Evolutionary conservation across 2,113 vertebrate species (phyloP), one percentile per base, ranked within the genome.

Genomic region (Chionis minor): DNA sequence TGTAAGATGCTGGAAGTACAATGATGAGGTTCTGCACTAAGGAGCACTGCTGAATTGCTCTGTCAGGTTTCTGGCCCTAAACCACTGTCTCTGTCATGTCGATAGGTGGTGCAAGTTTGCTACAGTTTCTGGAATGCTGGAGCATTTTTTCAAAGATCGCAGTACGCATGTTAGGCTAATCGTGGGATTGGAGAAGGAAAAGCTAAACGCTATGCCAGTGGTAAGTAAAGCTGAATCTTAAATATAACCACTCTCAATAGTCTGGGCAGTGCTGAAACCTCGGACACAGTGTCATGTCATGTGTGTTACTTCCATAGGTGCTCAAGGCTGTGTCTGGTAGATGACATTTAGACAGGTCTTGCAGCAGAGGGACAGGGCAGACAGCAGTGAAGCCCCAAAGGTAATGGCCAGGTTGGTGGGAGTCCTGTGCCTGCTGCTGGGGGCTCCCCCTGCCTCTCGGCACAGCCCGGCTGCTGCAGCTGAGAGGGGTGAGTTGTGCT

Each of bases 71-170:
- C 83, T 28, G 75, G 71, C 85, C 67, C 71, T 42, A 20, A 35
- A 75, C 54, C 33, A 33, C 8, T 6, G 8, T 44, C 84, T 85
- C 21, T 17, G 13, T 33, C 4, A 1, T 52, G 85, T 91, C 93
- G 38, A 58, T 96, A 95, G 93, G 71, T 95, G 94, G 92, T 96
- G 93, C 92, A 93, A 88, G 94, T 83, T 86, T 74, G 92, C 96
- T 59, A 1, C 38, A 2, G 42, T 71, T 90, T 27, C 63, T 83
- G 85, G 54, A 49, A 59, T 55, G 38, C 71, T 23, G 62, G 51
- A 91, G 49, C 27, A 2, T 54, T 59, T 84, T 52, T 59, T 42
- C 49, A 3, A 22, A 11, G 38, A 23, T 3, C 38, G 72, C 74
- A 16, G 32, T 3, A 4, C 0, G 2, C 3, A 0, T 9, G 30